Percentiles rank a stretch among this genome's conserved stretches.
These are phyloP conservation scores for Meriones unguiculatus DNA, from an alignment of 2,113 vertebrate genomes.

Conservation along the genomic window DNA sequence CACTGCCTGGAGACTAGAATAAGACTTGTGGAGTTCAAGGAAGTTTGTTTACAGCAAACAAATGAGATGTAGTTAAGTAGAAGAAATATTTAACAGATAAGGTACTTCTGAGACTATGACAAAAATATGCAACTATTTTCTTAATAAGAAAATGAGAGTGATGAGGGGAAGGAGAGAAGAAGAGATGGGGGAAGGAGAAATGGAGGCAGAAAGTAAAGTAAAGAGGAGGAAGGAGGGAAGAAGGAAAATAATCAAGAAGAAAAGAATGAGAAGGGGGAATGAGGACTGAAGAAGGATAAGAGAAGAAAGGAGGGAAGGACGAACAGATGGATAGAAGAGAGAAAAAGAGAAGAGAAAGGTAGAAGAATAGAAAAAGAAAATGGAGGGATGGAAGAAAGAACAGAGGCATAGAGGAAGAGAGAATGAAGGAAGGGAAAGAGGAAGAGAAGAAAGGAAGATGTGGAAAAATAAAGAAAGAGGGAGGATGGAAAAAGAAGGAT, in stretches of 20 bases:
- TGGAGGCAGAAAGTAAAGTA: neutral
- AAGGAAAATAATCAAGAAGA: neutral
- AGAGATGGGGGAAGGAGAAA: neutral
- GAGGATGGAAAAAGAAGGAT: rapidly evolving
- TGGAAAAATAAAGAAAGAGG: neutral
- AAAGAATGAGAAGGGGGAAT: neutral
- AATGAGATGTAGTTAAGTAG: neutral
- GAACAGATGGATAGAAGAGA: rapidly evolving
- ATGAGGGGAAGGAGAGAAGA: neutral
- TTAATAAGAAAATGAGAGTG: neutral
- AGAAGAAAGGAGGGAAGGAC: neutral
- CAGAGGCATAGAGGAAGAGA: too few species aligned
- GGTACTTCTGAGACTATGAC: neutral
- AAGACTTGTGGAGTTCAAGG: neutral
- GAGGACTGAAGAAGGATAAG: neutral
- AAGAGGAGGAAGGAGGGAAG: too few species aligned
- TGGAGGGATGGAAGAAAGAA: rapidly evolving
- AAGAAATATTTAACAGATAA: neutral
- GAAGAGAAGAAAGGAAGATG: rapidly evolving
- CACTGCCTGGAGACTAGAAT: neutral
- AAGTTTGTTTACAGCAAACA: neutral
- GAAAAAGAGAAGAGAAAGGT: neutral
- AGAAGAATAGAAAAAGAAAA: neutral
- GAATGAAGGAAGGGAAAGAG: rapidly evolving
- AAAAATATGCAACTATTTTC: neutral